Evolutionary conservation across 23 tunicate species (phyloP).

Genomic region (Trididemnum clinides): DNA sequence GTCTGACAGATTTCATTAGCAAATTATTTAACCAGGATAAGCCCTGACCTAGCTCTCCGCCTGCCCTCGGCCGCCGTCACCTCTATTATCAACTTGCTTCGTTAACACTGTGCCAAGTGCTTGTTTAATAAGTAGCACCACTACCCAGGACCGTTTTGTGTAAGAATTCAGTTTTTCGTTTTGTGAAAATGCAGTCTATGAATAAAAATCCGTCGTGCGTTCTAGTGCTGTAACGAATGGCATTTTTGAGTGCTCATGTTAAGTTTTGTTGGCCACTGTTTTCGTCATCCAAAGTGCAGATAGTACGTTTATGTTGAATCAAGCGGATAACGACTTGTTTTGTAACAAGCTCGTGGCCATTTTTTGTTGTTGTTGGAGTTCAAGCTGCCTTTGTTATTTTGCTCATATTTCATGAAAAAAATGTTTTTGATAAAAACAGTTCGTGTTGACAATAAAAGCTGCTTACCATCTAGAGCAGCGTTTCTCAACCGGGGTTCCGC

Average conservation of each 20-base stretch:
- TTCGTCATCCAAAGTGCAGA: too few relatives aligned
- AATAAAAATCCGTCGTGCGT: not conserved
- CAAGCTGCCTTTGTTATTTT: not conserved
- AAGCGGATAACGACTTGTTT: too few relatives aligned
- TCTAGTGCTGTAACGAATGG: not conserved
- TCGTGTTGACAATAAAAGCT: conserved; percentile 4
- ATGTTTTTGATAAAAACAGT: not conserved
- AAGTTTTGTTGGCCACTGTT: too few relatives aligned
- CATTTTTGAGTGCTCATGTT: not conserved
- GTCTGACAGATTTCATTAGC: not conserved
- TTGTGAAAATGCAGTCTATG: too few relatives aligned
- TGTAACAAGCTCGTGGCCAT: too few relatives aligned
- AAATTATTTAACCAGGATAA: too few relatives aligned
- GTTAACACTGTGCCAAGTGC: conserved; percentile 17
- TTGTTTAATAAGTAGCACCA: too few relatives aligned
- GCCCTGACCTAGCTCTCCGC: not conserved
- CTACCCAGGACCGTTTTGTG: too few relatives aligned
- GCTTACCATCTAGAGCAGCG: too few relatives aligned
- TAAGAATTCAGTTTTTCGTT: too few relatives aligned
- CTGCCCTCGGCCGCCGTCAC: not conserved
- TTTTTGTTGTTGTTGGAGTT: conserved; percentile 2
- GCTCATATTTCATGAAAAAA: conserved; percentile 2
- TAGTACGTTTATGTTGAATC: too few relatives aligned
- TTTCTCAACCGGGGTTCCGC: too few relatives aligned
- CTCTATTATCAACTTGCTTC: conserved; percentile 1